Percentiles rank a stretch among this genome's conserved stretches.
phyloP scores from a whole-genome alignment of 2,888 invertebrate genomes.

The Venusia cambrica region DNA sequence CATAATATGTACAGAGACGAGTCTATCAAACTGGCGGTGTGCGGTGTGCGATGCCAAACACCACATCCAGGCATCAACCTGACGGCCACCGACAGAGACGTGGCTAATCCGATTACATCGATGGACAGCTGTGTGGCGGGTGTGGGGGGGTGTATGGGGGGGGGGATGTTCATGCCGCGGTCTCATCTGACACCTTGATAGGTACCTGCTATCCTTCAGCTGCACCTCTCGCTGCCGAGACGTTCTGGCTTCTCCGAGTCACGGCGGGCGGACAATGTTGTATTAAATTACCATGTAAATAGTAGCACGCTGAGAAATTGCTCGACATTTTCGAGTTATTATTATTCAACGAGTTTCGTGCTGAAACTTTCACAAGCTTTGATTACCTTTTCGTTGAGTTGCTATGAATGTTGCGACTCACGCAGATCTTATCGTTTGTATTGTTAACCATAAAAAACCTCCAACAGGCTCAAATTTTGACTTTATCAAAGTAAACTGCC shows the following conservation, averaged over 20 bases:
- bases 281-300: constrained; percentile 32
- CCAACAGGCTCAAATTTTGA: too few relatives aligned
- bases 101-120: constrained; percentile 44
- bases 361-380: constrained; percentile 1
- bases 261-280: constrained; percentile 28
- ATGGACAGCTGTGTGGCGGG: constrained; percentile 44
- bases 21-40: too few relatives aligned
- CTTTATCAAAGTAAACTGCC: too few relatives aligned
- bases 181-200: constrained; percentile 39
- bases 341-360: constrained; percentile 7
- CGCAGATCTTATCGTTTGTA: too few relatives aligned
- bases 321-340: constrained; percentile 15
- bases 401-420: too few relatives aligned
- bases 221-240: constrained; percentile 25
- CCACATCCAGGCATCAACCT: too few relatives aligned
- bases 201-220: constrained; percentile 46
- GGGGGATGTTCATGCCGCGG: constrained; percentile 31
- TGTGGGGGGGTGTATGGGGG: too few relatives aligned
- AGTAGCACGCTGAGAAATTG: constrained; percentile 23
- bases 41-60: too few relatives aligned
- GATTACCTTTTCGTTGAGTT: too few relatives aligned
- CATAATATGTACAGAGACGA: too few relatives aligned
- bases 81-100: constrained; percentile 34
- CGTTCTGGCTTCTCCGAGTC: constrained; percentile 24
- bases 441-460: too few relatives aligned